A percentile compares a stretch with the other conserved stretches of the same genome.
Conservation (phyloP, 2,113 vertebrate genomes). For the Sapajus apella region DNA sequence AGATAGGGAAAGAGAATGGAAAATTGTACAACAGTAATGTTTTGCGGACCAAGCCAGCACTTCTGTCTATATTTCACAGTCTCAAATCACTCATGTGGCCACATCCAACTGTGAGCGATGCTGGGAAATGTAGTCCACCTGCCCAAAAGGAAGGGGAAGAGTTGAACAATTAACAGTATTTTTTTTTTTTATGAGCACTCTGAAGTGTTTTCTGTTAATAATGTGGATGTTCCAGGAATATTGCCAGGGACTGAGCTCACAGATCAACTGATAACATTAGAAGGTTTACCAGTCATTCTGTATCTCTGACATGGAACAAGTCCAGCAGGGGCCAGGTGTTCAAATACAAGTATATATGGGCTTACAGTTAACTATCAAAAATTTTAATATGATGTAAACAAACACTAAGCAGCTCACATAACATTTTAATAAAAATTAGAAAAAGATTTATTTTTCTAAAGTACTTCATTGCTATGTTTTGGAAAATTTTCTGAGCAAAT, state of each 20-base stretch:
- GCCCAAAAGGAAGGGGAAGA: not conserved
- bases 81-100: not conserved
- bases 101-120: not conserved
- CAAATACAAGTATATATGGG: not conserved
- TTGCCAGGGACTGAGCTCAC: not conserved
- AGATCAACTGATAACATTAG: not conserved
- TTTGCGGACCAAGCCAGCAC: not conserved
- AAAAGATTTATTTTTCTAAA: not conserved
- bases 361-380: not conserved
- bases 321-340: not conserved
- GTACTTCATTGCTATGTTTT: not conserved
- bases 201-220: not conserved
- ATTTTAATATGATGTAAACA: not conserved
- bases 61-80: not conserved
- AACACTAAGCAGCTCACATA: not conserved
- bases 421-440: slow-evolving; percentile 1
- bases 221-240: not conserved
- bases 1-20: not conserved
- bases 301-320: not conserved
- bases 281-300: not conserved
- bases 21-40: not conserved
- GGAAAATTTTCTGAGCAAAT: not conserved
- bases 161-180: not conserved
- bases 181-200: not conserved
- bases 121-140: not conserved